These are phyloP conservation scores for Ericerus pela DNA, from an alignment of 1,140 invertebrate species.

Conservation along the genomic window DNA sequence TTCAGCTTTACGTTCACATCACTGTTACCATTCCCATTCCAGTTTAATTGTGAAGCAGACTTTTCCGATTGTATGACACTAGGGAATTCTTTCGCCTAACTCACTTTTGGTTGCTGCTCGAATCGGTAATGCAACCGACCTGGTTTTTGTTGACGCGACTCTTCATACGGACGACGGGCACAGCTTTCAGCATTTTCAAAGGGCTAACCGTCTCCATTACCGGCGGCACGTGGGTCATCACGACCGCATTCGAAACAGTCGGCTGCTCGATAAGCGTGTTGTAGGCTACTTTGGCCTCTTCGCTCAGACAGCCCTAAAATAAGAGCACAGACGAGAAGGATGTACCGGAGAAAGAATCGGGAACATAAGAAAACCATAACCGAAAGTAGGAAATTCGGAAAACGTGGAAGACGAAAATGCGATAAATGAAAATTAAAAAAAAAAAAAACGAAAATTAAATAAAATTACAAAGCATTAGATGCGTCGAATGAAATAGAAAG, in stretches of 20 bases:
- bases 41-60: too few species aligned
- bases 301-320: conserved; percentile 53
- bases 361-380: conserved; percentile 20
- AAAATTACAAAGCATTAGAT: too few species aligned
- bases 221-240: neutral
- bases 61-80: too few species aligned
- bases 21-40: too few species aligned
- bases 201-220: conserved; percentile 38
- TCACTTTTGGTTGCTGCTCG: too few species aligned
- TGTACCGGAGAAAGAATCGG: conserved; percentile 28
- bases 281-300: conserved; percentile 78
- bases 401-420: conserved; percentile 30
- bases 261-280: conserved; percentile 70
- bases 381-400: neutral
- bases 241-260: neutral
- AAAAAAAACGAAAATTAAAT: conserved; percentile 28
- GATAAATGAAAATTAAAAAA: conserved; percentile 25
- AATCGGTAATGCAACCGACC: conserved; percentile 1
- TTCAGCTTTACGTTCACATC: too few species aligned
- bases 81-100: too few species aligned
- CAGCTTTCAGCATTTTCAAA: conserved; percentile 50
- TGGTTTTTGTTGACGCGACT: conserved; percentile 9
- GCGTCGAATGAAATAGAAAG: too few species aligned
- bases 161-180: conserved; percentile 40
- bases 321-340: conserved; percentile 19